Base-by-base conservation (phyloP, 2,113 vertebrate genomes). In the Entelurus aequoreus region DNA sequence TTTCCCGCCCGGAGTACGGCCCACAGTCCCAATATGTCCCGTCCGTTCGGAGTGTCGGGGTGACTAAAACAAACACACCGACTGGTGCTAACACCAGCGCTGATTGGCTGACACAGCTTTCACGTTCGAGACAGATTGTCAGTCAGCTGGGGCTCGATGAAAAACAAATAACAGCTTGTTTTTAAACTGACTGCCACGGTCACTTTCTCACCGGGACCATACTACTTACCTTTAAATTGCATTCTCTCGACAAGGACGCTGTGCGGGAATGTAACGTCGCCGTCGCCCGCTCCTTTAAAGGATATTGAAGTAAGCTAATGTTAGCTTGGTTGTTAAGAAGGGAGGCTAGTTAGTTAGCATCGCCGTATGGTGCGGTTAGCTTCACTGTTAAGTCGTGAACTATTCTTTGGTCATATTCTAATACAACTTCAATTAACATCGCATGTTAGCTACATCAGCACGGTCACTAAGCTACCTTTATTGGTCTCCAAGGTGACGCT, bases 401-500 rank as follows among this genome's bases (percentile, higher is more conserved):
- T 1, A 7, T 13, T 35, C 38, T 59, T 13, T 48, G 6, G 19
- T 58, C 10, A 51, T 49, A 56, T 5, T 14, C 44, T 1, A 6
- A 5, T 42, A 28, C 16, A 40, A 60, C 54, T 42, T 46, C 4
- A 8, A 9, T 15, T 56, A 5, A 4, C 35, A 55, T 44, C 21
- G 8, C 48, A 55, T 11, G n/a, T 40, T 37, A 48, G 71, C 62
- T 35, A 71, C 5, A 66, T 70, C 79, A 81, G 71, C 75, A 66
- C 76, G 55, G 73, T 76, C 64, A 13, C 73, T 79, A 78, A 81
- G 73, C 74, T 65, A 69, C 67, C 50, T 74, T 58, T 69, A 60
- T 81, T 62, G 75, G 77, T 84, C 69, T 82, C 83, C 83, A 84
- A 82, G 84, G 86, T 86, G 83, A 87, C 80, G 63, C 66, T 38